Evolutionary conservation across 2,113 vertebrate genomes (phyloP).

Genomic region (Serinus canaria): DNA sequence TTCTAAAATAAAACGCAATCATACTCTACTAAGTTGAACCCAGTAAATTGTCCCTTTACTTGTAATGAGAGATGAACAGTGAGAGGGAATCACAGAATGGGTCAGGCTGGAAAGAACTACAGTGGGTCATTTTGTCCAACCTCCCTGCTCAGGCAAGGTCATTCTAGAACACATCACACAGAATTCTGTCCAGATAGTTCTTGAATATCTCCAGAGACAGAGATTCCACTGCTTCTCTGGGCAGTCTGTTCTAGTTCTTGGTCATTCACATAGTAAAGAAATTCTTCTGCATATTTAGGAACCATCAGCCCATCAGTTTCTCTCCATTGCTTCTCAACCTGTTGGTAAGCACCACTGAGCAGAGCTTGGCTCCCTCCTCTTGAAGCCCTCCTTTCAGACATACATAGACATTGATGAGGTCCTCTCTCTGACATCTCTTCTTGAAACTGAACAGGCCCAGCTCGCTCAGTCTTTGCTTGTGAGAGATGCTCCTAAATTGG

Average conservation of each 20-base stretch:
- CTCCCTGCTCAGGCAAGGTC: neutral
- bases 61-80: neutral
- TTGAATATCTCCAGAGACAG: neutral
- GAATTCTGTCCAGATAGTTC: neutral
- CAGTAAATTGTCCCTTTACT: neutral
- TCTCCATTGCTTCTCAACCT: neutral
- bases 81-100: neutral
- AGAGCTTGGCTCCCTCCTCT: neutral
- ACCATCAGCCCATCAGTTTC: neutral
- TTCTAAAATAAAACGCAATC: neutral
- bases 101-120: neutral
- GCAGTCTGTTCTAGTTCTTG: fast-evolving
- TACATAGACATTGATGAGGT: neutral
- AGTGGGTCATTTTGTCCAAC: neutral
- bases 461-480: neutral
- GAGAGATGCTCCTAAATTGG: too few species aligned
- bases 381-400: neutral
- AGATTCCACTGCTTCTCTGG: neutral
- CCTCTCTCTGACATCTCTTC: neutral
- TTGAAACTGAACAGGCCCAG: neutral
- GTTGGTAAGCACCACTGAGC: neutral
- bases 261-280: neutral
- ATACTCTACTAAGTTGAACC: neutral
- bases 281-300: neutral
- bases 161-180: neutral